These are phyloP conservation scores for Pan troglodytes DNA, from an alignment of 2,113 vertebrate species.

Conservation along the genomic window DNA sequence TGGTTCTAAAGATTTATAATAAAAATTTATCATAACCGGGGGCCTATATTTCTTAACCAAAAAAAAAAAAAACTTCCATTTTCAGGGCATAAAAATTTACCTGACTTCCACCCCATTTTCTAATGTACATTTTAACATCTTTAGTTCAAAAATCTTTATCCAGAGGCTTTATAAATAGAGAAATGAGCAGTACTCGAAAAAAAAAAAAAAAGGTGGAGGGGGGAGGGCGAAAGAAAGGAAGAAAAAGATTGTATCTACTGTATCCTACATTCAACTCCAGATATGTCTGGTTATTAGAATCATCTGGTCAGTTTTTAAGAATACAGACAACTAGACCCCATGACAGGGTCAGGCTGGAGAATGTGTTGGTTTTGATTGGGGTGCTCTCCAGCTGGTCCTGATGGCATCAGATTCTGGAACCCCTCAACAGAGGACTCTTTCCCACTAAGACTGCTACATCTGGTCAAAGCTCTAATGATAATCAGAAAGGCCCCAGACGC, in stretches of 20 bases:
- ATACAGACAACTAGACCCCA: too few species aligned
- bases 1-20: not conserved
- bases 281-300: not conserved
- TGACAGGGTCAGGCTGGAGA: not conserved
- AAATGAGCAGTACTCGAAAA: not conserved
- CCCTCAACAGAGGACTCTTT: not conserved
- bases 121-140: not conserved
- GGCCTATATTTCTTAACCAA: not conserved
- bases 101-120: not conserved
- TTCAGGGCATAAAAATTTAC: not conserved
- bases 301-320: not conserved
- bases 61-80: not conserved
- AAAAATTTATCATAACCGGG: not conserved
- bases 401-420: not conserved
- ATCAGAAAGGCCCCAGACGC: slow-evolving; percentile 19
- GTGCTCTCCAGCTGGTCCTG: not conserved
- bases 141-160: not conserved
- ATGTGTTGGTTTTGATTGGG: not conserved
- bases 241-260: not conserved
- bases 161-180: not conserved
- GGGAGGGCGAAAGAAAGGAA: not conserved
- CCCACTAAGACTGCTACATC: not conserved
- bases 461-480: not conserved
- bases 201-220: not conserved
- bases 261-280: not conserved